Percentiles rank a stretch among this genome's conserved stretches.
phyloP scores from a whole-genome alignment of 2,797 vertebrate genomes.

The Macrochelys suwanniensis region DNA sequence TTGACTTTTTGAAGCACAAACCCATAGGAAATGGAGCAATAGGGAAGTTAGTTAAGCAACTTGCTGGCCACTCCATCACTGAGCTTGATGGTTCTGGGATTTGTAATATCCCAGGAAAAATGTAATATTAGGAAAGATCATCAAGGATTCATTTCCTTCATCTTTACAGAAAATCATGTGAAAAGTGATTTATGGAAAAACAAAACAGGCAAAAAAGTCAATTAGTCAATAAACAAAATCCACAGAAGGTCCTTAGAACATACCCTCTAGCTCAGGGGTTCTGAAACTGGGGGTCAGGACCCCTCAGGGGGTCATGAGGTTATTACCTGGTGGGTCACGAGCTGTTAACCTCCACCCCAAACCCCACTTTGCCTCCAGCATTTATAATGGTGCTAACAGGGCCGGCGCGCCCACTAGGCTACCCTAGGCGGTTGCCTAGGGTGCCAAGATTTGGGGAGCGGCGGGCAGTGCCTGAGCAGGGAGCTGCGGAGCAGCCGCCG shows the following conservation, averaged over 20 bases:
- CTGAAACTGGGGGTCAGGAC: no score
- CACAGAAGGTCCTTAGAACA: fast-evolving
- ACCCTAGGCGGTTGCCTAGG: no score
- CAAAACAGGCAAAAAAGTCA: not conserved
- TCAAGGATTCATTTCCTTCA: not conserved
- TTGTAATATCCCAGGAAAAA: not conserved
- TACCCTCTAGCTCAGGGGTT: not conserved
- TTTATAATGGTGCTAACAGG: no score
- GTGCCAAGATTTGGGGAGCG: no score
- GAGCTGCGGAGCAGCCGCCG: no score
- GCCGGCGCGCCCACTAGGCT: no score
- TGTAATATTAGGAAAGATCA: not conserved
- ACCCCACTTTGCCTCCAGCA: no score
- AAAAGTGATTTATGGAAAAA: not conserved
- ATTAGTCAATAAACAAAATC: not conserved
- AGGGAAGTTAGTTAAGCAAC: not conserved
- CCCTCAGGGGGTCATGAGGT: no score
- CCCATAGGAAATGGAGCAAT: not conserved
- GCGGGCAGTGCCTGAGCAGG: no score
- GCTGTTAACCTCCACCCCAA: no score
- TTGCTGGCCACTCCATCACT: not conserved
- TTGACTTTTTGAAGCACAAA: not conserved
- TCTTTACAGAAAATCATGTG: not conserved
- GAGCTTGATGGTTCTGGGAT: not conserved
- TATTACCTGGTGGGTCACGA: no score